Conservation (phyloP, 2,113 vertebrate genomes). For the Paramisgurnus dabryanus region DNA sequence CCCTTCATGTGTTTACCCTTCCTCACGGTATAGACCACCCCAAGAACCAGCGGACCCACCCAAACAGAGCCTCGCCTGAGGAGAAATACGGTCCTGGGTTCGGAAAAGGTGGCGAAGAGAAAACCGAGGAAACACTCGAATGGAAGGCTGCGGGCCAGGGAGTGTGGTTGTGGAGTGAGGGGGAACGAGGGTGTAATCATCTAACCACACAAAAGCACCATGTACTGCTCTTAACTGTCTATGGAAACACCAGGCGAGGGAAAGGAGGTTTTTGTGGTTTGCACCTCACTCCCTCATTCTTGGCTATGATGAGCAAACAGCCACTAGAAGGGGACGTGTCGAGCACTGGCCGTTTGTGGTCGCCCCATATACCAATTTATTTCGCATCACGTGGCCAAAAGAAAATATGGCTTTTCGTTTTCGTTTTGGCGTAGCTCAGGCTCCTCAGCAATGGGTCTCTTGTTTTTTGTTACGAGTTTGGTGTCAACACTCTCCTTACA, state of each 20-base stretch:
- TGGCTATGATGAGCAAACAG: slow-evolving; percentile 25
- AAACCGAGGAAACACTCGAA: neutral
- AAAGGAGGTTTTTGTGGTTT: slow-evolving; percentile 40
- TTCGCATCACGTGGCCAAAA: neutral
- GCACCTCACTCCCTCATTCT: slow-evolving; percentile 28
- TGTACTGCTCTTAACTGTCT: slow-evolving; percentile 19
- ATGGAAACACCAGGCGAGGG: slow-evolving; percentile 11
- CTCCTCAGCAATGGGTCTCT: neutral
- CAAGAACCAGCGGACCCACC: neutral
- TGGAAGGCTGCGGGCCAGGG: neutral
- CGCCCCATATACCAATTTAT: neutral
- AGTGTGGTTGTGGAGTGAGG: slow-evolving; percentile 43
- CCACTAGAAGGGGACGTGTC: neutral
- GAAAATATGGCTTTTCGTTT: neutral
- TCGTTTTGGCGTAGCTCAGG: neutral
- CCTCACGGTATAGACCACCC: neutral
- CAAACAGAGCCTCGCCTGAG: neutral
- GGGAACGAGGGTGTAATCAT: slow-evolving; percentile 38
- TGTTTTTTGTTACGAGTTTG: slow-evolving; percentile 22
- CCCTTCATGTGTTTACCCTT: slow-evolving; percentile 1
- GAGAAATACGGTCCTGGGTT: neutral
- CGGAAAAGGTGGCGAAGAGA: neutral
- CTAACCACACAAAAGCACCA: slow-evolving; percentile 46
- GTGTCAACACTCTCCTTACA: neutral
- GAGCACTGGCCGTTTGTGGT: slow-evolving; percentile 1